Evolutionary conservation across 2,797 vertebrate genomes (phyloP), one percentile per base, ranked within the genome.

Genomic region (Ceyx erithaca): DNA sequence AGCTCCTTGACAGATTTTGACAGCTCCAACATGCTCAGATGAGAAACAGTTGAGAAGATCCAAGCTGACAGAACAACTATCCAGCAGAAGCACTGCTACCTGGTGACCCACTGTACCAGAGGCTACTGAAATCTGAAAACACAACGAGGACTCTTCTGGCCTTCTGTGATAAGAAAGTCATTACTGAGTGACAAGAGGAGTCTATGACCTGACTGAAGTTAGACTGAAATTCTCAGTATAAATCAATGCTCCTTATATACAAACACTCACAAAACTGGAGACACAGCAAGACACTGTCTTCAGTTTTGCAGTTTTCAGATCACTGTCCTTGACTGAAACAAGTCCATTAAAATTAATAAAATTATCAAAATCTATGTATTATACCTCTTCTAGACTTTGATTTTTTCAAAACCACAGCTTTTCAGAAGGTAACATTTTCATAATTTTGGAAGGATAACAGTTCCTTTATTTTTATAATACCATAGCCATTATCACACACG

Each of bases 131-230:
- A 83, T 87, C 59, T 66, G 28, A 85, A 91, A 81, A 79, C 33
- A 69, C n/a, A 75, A 67, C 2, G 6, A 79, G 57, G 16, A 25
- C 22, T 84, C 31, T 73, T 92, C 94, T 94, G 94, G 40, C 57
- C 28, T 25, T 81, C 55, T 92, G 55, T 70, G 88, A 88, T 94
- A 95, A 94, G 85, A 72, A 94, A 91, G 59, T 89, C 48, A 84
- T 91, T 94, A 90, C 40, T 49, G 40, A 88, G 35, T 69, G 83
- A 90, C 83, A 86, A 86, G 63, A 72, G 43, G n/a, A 55, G 22
- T 30, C 45, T 82, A 35, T 1, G 9, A 73, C 33, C 37, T 14
- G 4, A 20, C 41, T 63, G 61, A 64, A 80, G 14, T 22, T 58
- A 40, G 25, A 64, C 9, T 72, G 80, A 91, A 90, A 88, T 84